Base-by-base conservation (phyloP, 2,888 invertebrate species). In the Scaptomyza cyrtandrae region DNA sequence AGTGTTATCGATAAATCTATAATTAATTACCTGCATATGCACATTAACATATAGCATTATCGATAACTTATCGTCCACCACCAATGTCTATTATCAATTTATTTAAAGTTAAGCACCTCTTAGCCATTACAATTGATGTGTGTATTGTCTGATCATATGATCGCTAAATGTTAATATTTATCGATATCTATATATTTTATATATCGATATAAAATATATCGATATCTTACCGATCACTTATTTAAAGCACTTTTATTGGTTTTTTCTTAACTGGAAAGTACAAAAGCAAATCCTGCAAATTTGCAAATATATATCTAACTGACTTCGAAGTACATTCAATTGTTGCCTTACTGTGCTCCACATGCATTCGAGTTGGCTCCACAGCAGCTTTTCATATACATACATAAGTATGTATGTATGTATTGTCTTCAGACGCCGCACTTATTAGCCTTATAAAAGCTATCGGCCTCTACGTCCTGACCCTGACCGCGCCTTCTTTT, bases 391-490 rank as follows among this genome's bases (percentile, higher is more conserved):
- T 33, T 14, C 33, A 33, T 13, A 13, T 10, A 43, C 27, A 27
- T n/a, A 1, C 14, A n/a, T 37, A 37, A 6, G 13, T n/a, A 16
- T 11, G n/a, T 48, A 3, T 14, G 27, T 43, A 54, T 19, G 13
- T 44, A 5, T 43, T n/a, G 37, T 24, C 39, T 1, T 39, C 39
- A 39, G 39, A 14, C 14, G 13, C 39, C 41, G 19, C 59, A 65
- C 76, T 86, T 78, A 86, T 86, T 84, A 81, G 81, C 85, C 59
- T 27, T 56, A 59, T 65, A 27, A 57, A 54, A 50, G 37, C 45
- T 43, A 41, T 48, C 13, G 45, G 37, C 56, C 44, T 44, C 33
- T 29, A 14, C 6, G 35, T 44, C 14, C 16, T 49, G 58, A 52
- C 60, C 64, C 60, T 70, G 71, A 55, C 52, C 61, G 35, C 27